Conservation (phyloP, 1,140 invertebrate species). For the Spodoptera litura region DNA sequence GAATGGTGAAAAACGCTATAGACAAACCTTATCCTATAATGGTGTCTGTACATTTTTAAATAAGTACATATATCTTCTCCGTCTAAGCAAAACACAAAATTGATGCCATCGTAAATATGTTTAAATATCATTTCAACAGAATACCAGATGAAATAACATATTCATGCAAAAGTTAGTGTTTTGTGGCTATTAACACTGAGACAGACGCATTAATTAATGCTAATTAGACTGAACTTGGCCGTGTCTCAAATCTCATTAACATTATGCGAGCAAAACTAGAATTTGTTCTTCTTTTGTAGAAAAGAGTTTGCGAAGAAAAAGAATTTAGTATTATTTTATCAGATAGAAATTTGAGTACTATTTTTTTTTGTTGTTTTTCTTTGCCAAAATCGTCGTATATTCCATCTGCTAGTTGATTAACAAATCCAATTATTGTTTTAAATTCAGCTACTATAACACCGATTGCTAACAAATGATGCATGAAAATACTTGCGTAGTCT, state of each 20-base stretch:
- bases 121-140: neutral
- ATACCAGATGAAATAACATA: neutral
- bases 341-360: too few relatives aligned
- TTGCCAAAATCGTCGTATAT: neutral
- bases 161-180: neutral
- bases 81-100: neutral
- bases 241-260: slow-evolving; percentile 24
- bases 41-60: too few relatives aligned
- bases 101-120: neutral
- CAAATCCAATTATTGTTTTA: neutral
- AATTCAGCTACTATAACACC: too few relatives aligned
- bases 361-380: neutral
- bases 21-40: too few relatives aligned
- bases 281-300: slow-evolving; percentile 19
- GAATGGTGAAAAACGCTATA: too few relatives aligned
- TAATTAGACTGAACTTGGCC: slow-evolving; percentile 20
- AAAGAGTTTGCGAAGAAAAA: neutral
- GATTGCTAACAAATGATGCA: too few relatives aligned
- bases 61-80: too few relatives aligned
- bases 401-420: neutral
- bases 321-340: too few relatives aligned
- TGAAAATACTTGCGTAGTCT: too few relatives aligned
- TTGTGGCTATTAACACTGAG: slow-evolving; percentile 4
- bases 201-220: slow-evolving; percentile 23
- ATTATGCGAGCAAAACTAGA: slow-evolving; percentile 7